phyloP scores from a whole-genome alignment of 2,797 vertebrate species.

The Poecilia velifera region DNA sequence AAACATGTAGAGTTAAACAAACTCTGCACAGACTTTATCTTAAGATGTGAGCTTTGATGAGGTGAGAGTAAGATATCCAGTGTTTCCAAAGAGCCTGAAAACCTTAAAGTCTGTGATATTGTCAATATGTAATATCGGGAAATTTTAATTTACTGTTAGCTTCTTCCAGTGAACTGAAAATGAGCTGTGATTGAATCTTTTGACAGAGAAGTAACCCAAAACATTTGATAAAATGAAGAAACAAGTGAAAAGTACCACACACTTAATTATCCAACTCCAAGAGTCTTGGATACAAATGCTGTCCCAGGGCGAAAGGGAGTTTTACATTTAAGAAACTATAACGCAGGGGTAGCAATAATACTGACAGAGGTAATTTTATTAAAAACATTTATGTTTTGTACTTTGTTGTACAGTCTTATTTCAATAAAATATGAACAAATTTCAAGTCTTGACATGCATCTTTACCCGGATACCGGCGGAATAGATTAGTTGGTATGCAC shows the following conservation, averaged over 20 bases:
- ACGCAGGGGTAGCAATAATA: neutral
- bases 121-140: neutral
- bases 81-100: neutral
- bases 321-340: neutral
- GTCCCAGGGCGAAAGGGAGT: neutral
- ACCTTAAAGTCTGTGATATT: neutral
- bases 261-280: neutral
- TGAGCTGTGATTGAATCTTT: neutral
- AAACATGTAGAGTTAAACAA: too few species aligned
- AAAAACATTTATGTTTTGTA: neutral
- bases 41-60: neutral
- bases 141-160: neutral
- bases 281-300: neutral
- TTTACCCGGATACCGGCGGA: neutral
- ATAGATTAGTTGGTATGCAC: neutral
- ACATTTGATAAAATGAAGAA: neutral
- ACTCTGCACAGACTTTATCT: neutral
- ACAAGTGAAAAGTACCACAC: neutral
- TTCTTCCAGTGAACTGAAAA: neutral
- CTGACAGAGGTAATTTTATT: neutral
- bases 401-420: neutral
- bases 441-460: neutral
- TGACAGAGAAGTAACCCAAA: neutral
- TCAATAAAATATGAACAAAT: neutral
- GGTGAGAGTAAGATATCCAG: neutral